phyloP scores from a whole-genome alignment of 2,797 vertebrate species.

The Esox lucius region DNA sequence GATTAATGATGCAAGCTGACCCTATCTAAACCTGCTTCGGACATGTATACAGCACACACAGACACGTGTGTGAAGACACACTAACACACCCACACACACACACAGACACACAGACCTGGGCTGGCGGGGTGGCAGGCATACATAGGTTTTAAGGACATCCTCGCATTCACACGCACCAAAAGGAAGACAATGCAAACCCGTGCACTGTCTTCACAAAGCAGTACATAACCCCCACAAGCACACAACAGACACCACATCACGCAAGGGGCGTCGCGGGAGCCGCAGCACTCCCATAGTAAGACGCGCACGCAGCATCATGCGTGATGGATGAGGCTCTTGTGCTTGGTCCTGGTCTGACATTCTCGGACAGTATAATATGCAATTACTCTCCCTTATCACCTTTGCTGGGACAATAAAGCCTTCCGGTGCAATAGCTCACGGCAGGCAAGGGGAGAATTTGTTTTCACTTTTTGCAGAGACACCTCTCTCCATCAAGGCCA shows the following conservation, averaged over 20 bases:
- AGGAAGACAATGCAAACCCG: slow-evolving; percentile 5
- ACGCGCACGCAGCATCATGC: slow-evolving; percentile 64
- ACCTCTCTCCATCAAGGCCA: slow-evolving; percentile 91
- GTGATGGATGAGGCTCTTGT: slow-evolving; percentile 96
- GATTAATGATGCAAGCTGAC: slow-evolving; percentile 95
- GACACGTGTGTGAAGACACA: slow-evolving; percentile 19
- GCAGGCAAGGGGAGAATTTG: slow-evolving; percentile 97
- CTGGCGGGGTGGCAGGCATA: background rate
- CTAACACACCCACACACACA: slow-evolving; percentile 41
- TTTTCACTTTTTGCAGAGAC: slow-evolving; percentile 95
- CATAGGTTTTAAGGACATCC: slow-evolving; percentile 1
- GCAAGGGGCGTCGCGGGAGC: slow-evolving; percentile 50
- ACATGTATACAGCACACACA: slow-evolving; percentile 46
- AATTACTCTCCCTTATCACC: slow-evolving; percentile 99
- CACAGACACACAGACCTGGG: slow-evolving; percentile 41
- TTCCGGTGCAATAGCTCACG: slow-evolving; percentile 97
- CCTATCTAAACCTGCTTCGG: slow-evolving; percentile 88
- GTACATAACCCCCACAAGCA: slow-evolving; percentile 21
- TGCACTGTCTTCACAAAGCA: slow-evolving; percentile 30
- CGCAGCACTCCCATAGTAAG: slow-evolving; percentile 20
- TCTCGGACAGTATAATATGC: slow-evolving; percentile 99
- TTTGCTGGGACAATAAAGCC: slow-evolving; percentile 99
- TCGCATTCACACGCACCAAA: slow-evolving; percentile 5
- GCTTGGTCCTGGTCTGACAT: slow-evolving; percentile 98
- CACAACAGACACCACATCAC: slow-evolving; percentile 58